Percentiles rank a stretch among this genome's conserved stretches.
phyloP scores from a whole-genome alignment of 1,140 invertebrate species.

The Drosophila seguyi region DNA sequence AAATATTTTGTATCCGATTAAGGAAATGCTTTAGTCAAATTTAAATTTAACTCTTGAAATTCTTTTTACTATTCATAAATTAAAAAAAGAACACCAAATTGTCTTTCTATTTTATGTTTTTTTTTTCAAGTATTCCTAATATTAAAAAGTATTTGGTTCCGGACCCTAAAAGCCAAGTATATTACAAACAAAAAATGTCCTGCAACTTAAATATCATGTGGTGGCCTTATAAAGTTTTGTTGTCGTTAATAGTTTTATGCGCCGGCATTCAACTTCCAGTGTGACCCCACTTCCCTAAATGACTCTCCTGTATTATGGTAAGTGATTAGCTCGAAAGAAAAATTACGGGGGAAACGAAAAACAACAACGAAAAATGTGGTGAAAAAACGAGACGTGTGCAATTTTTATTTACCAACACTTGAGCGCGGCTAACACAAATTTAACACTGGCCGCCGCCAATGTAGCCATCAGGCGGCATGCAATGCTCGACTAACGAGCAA shows the following conservation, averaged over 20 bases:
- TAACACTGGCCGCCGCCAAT: conserved; percentile 78
- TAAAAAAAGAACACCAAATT: no score
- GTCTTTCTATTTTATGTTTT: no score
- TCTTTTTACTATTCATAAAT: no score
- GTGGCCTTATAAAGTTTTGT: conserved; percentile 27
- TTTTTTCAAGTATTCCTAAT: no score
- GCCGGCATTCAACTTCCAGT: background rate
- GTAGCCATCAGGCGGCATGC: conserved; percentile 81
- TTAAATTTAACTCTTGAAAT: no score
- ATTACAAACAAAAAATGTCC: no score
- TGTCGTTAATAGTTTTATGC: conserved; percentile 17
- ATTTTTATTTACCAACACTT: conserved; percentile 63
- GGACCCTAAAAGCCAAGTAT: no score
- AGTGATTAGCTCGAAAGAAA: conserved; percentile 48
- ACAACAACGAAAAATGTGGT: conserved; percentile 12
- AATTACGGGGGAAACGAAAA: conserved; percentile 22
- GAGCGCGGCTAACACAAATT: conserved; percentile 70
- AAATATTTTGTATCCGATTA: background rate
- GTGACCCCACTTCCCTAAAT: conserved; percentile 10
- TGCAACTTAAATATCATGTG: conserved; percentile 10
- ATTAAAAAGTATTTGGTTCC: no score
- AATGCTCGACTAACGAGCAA: conserved; percentile 80
- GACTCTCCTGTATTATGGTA: conserved; percentile 38
- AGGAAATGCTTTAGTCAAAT: no score
- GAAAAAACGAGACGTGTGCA: conserved; percentile 36